Evolutionary conservation across 2,888 invertebrate species (phyloP).

Genomic region (Pharmacophagus antenor): DNA sequence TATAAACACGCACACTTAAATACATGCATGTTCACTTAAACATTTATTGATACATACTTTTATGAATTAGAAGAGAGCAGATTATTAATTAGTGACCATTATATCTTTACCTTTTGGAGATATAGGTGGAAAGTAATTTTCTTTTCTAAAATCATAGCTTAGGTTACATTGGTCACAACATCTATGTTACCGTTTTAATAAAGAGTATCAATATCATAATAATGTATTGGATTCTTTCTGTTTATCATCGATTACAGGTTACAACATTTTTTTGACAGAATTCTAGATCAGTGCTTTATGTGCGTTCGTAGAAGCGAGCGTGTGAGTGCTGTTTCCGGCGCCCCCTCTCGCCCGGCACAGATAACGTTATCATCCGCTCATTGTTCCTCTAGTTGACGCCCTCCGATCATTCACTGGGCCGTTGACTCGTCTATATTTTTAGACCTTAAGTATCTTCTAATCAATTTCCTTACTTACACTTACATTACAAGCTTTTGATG

Average conservation of each 20-base stretch:
- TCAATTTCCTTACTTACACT: background rate
- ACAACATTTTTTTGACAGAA: background rate
- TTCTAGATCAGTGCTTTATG: background rate
- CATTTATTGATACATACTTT: too few relatives aligned
- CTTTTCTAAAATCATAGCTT: too few relatives aligned
- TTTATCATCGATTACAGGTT: background rate
- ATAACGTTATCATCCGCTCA: constrained; percentile 79
- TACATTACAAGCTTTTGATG: background rate
- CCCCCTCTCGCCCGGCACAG: constrained; percentile 50
- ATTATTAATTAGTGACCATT: too few relatives aligned
- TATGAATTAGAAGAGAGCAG: too few relatives aligned
- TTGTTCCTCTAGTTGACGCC: constrained; percentile 71
- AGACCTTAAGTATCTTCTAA: constrained; percentile 34
- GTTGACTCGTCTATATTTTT: constrained; percentile 63
- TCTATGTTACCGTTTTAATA: too few relatives aligned
- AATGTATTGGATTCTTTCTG: too few relatives aligned
- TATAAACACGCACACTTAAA: too few relatives aligned
- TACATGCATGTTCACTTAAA: too few relatives aligned
- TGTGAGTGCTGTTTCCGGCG: constrained; percentile 65
- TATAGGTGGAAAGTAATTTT: too few relatives aligned
- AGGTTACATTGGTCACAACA: too few relatives aligned
- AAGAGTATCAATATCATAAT: too few relatives aligned
- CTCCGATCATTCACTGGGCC: constrained; percentile 59
- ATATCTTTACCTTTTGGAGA: too few relatives aligned
- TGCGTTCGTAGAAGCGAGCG: constrained; percentile 60